phyloP scores from a whole-genome alignment of 2,113 vertebrate genomes.

The Thermophis baileyi region DNA sequence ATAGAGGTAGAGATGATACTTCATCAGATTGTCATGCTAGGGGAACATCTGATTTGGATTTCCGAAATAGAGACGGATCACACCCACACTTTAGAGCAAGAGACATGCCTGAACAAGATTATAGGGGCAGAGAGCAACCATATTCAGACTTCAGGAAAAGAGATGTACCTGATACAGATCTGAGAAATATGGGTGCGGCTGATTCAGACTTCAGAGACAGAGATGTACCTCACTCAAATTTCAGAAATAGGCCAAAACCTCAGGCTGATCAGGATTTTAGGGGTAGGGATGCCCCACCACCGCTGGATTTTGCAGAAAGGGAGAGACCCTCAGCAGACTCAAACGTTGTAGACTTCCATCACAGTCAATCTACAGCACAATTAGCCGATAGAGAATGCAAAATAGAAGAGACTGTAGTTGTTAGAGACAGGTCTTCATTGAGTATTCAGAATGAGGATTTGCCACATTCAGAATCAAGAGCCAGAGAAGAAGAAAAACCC shows the following conservation, averaged over 20 bases:
- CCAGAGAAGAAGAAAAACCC: conserved; percentile 68
- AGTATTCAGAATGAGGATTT: conserved; percentile 72
- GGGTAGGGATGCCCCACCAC: conserved; percentile 76
- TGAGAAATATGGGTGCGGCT: conserved; percentile 74
- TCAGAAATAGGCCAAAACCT: conserved; percentile 78
- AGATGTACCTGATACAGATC: conserved; percentile 76
- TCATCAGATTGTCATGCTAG: conserved; percentile 79
- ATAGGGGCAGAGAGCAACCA: conserved; percentile 78
- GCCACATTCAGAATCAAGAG: conserved; percentile 67
- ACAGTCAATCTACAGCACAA: conserved; percentile 61
- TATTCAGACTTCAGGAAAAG: conserved; percentile 84
- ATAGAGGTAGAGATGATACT: conserved; percentile 81
- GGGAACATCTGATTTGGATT: conserved; percentile 81
- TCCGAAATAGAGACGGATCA: conserved; percentile 78
- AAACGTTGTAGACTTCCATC: conserved; percentile 68
- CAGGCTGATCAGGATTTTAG: conserved; percentile 84
- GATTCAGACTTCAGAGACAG: conserved; percentile 82
- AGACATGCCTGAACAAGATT: conserved; percentile 77
- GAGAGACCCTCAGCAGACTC: conserved; percentile 75
- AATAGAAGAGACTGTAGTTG: conserved; percentile 67
- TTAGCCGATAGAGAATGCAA: conserved; percentile 70
- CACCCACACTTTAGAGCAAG: conserved; percentile 79
- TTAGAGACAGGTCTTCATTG: conserved; percentile 66
- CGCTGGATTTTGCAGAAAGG: conserved; percentile 86
- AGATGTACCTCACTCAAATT: conserved; percentile 74